These are phyloP conservation scores for Pseudomyrmex concolor DNA, from an alignment of 1,140 invertebrate genomes.

Conservation along the genomic window DNA sequence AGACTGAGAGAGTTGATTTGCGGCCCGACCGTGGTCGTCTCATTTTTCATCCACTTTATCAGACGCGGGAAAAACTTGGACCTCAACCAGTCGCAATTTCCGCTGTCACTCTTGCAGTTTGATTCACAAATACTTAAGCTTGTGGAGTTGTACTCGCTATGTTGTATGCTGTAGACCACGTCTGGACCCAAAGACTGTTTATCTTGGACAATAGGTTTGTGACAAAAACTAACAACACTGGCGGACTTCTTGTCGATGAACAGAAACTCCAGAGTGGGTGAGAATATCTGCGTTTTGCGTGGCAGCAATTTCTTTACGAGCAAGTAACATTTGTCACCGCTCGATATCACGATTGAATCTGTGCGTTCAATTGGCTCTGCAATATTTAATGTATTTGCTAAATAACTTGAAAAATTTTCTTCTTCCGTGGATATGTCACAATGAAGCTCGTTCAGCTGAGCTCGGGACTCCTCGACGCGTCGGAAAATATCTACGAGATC, in stretches of 20 bases:
- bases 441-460: constrained; percentile 26
- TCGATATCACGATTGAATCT: neutral
- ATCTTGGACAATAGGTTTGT: constrained; percentile 61
- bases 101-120: constrained; percentile 70
- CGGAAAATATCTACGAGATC: constrained; percentile 59
- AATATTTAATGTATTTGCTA: constrained; percentile 43
- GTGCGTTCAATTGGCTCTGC: neutral
- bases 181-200: constrained; percentile 76
- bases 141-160: constrained; percentile 63
- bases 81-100: constrained; percentile 85
- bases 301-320: constrained; percentile 78
- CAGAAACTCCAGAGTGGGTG: constrained; percentile 76
- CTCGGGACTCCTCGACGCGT: constrained; percentile 56
- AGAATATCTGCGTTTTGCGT: constrained; percentile 77
- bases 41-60: constrained; percentile 87
- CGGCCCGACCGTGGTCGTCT: constrained; percentile 69
- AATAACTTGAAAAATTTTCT: constrained; percentile 24
- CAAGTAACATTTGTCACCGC: constrained; percentile 69
- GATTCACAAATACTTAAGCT: constrained; percentile 63
- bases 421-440: constrained; percentile 22
- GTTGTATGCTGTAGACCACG: constrained; percentile 73
- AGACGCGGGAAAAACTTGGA: constrained; percentile 88
- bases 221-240: constrained; percentile 66
- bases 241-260: constrained; percentile 70
- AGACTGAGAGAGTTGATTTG: constrained; percentile 88